Evolutionary conservation across 2,888 invertebrate genomes (phyloP), one percentile per base, ranked within the genome.

Genomic region (Chymomyza amoena): DNA sequence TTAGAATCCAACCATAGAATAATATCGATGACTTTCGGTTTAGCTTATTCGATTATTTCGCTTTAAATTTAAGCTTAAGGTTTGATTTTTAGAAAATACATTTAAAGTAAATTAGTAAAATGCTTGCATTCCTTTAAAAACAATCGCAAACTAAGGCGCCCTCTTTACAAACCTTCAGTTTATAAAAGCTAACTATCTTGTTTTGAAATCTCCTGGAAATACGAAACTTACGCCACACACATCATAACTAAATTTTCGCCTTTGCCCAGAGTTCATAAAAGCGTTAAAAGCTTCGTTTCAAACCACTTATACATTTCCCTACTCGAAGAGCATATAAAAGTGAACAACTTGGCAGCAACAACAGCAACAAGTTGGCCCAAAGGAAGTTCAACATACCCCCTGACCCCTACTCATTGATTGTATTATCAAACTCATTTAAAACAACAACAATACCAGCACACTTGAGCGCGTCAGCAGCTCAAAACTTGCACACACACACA

Each of bases 371-470:
- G 39, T 45, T 45, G 39, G 13, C 39, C 39, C 39, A 45, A 45
- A 45, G 39, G 13, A 45, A 45, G 39, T 7, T 13, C 39, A 13
- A 45, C 39, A 45, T 13, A 13, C 13, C 39, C 39, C 13, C 39
- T 32, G 32, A 32, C 9, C 32, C 51, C 51, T 15, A n/a, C 16
- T n/a, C 52, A 15, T 57, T 25, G 57, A 57, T 57, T 57, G 57
- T 25, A 13, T 57, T 25, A 57, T 25, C 20, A 57, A 57, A 57
- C 57, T 57, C 57, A 57, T 57, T 57, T 57, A 25, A 25, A 20
- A 25, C 20, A 57, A 25, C 28, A 54, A 54, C 54, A 54, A 54
- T 54, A 18, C 54, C 54, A 54, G 15, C 54, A 54, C 18, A 2
- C n/a, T 54, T 18, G 54, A 13, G 39, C 39, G 39, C 39, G 39